These are phyloP conservation scores for Drosophila rufa DNA, from an alignment of 1,140 invertebrate genomes.

Conservation along the genomic window DNA sequence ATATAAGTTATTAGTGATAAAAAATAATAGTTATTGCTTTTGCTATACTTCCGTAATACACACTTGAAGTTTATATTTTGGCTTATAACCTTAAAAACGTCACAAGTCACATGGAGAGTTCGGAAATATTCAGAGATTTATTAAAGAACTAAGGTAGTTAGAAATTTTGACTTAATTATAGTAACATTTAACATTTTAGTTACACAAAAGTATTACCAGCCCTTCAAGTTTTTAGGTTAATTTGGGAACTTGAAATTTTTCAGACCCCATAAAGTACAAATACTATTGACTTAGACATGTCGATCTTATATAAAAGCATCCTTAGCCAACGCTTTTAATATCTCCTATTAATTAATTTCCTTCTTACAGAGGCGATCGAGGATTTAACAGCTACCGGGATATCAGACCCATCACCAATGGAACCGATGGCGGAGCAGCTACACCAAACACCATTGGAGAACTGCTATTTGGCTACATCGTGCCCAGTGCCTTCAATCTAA, in stretches of 20 bases:
- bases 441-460: conserved; percentile 87
- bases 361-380: conserved; percentile 89
- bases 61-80: neutral
- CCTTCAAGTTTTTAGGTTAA: too few relatives aligned
- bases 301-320: too few relatives aligned
- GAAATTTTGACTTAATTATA: too few relatives aligned
- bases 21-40: neutral
- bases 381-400: conserved; percentile 88
- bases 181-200: too few relatives aligned
- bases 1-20: neutral
- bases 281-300: too few relatives aligned
- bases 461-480: conserved; percentile 91
- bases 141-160: too few relatives aligned
- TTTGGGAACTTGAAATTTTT: too few relatives aligned
- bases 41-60: neutral
- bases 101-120: neutral
- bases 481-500: conserved; percentile 91
- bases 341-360: too few relatives aligned
- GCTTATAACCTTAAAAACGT: neutral
- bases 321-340: too few relatives aligned
- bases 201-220: too few relatives aligned
- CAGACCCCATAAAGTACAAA: too few relatives aligned
- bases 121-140: neutral
- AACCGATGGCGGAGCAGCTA: conserved; percentile 39
- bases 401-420: conserved; percentile 58